Conservation (phyloP, 2,797 vertebrate genomes). For the Valencia hispanica region DNA sequence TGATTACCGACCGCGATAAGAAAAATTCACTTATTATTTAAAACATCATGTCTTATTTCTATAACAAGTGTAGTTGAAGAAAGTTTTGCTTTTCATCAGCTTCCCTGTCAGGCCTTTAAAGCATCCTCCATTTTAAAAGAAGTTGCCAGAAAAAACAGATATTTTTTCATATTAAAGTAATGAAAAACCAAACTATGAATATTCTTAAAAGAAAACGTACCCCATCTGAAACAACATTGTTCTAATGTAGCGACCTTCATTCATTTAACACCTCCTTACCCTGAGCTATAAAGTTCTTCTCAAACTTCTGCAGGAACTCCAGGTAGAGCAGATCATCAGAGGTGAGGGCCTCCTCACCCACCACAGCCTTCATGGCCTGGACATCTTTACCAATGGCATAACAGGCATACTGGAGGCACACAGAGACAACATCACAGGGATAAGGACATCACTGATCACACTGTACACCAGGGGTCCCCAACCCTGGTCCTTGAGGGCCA, state of each 20-base stretch:
- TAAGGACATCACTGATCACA: background rate
- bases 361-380: slow-evolving; percentile 88
- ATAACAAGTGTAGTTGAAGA: too few species aligned
- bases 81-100: too few species aligned
- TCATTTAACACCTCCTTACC: slow-evolving; percentile 63
- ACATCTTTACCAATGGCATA: slow-evolving; percentile 88
- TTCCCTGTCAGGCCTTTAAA: background rate
- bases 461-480: background rate
- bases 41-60: too few species aligned
- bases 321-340: slow-evolving; percentile 85
- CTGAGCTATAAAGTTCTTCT: slow-evolving; percentile 87
- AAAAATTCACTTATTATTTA: too few species aligned
- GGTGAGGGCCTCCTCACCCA: slow-evolving; percentile 86
- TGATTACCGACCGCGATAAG: too few species aligned
- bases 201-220: background rate
- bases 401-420: slow-evolving; percentile 80
- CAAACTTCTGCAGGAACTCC: slow-evolving; percentile 87
- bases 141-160: background rate
- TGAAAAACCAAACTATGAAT: background rate
- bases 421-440: background rate
- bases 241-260: background rate
- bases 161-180: background rate
- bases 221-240: background rate
- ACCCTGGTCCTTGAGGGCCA: too few species aligned
- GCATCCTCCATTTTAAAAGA: background rate